phyloP scores from a whole-genome alignment of 1,140 invertebrate species.

The Tetramorium parvispinum region DNA sequence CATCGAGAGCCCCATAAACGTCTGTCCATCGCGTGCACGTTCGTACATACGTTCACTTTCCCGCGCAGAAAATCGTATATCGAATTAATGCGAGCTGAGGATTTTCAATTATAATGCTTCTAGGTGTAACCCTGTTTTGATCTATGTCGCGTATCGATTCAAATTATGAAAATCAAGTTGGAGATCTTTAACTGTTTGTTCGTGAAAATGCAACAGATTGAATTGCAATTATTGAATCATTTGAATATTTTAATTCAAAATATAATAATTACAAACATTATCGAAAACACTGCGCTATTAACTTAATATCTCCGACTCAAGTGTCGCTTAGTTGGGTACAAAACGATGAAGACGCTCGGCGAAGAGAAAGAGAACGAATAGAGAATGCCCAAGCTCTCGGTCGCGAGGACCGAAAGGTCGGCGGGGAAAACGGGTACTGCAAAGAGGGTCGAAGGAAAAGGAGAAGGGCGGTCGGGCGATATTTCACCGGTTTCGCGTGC shows the following conservation, averaged over 20 bases:
- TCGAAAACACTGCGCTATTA: neutral
- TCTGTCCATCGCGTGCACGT: slow-evolving; percentile 48
- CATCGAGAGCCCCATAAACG: slow-evolving; percentile 62
- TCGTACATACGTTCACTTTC: slow-evolving; percentile 29
- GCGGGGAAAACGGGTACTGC: slow-evolving; percentile 12
- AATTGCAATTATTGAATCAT: neutral
- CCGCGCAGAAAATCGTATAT: neutral
- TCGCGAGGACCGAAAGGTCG: slow-evolving; percentile 62
- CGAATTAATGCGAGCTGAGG: neutral
- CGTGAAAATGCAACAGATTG: neutral
- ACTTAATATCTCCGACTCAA: neutral
- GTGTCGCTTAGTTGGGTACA: slow-evolving; percentile 10
- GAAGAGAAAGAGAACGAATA: slow-evolving; percentile 59
- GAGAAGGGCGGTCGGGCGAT: slow-evolving; percentile 75
- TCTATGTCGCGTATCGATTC: neutral
- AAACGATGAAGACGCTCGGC: slow-evolving; percentile 73
- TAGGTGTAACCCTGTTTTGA: neutral
- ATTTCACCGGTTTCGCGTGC: slow-evolving; percentile 85
- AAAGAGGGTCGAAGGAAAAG: slow-evolving; percentile 29
- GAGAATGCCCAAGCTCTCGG: slow-evolving; percentile 28
- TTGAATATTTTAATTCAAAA: neutral
- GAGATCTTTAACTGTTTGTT: neutral
- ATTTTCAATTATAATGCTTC: neutral
- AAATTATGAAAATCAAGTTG: neutral
- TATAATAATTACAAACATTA: neutral